Conservation (phyloP, 1,140 invertebrate genomes). For the Eriocheir sinensis region DNA sequence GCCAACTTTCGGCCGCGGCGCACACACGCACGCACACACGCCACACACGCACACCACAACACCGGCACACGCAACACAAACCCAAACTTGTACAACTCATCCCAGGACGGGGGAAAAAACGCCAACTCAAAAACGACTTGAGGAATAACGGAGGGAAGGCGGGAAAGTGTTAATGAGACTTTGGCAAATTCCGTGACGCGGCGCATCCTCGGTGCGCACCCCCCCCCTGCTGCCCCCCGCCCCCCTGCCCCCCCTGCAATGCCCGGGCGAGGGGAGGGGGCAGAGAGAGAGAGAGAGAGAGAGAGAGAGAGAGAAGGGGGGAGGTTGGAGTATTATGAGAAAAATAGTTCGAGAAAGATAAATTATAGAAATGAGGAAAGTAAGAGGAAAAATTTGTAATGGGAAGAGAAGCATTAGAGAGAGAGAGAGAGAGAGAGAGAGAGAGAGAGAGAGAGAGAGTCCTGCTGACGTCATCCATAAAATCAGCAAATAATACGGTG, state of each 20-base stretch:
- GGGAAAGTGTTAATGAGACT: neutral
- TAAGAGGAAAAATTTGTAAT: no score
- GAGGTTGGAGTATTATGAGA: neutral
- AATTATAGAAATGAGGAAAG: no score
- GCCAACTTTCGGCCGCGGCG: neutral
- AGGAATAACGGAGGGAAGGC: neutral
- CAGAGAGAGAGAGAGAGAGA: conserved; percentile 3
- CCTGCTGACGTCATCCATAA: neutral
- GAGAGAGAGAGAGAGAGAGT: conserved; percentile 6
- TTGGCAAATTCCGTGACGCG: neutral
- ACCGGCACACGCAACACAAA: neutral
- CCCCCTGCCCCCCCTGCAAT: neutral
- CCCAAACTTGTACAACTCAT: no score
- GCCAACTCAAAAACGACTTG: no score
- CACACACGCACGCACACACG: neutral
- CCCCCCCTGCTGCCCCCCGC: neutral
- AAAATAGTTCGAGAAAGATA: neutral
- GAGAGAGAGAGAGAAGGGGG: neutral
- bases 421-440: conserved; percentile 14
- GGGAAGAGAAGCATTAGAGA: no score
- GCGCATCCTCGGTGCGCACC: neutral
- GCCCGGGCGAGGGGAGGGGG: neutral
- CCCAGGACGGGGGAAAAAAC: no score
- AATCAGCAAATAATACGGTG: neutral
- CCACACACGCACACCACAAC: no score